Evolutionary conservation across 37 sponge, comb jelly and placozoan species (phyloP).

Genomic region (Beroe forskalii): DNA sequence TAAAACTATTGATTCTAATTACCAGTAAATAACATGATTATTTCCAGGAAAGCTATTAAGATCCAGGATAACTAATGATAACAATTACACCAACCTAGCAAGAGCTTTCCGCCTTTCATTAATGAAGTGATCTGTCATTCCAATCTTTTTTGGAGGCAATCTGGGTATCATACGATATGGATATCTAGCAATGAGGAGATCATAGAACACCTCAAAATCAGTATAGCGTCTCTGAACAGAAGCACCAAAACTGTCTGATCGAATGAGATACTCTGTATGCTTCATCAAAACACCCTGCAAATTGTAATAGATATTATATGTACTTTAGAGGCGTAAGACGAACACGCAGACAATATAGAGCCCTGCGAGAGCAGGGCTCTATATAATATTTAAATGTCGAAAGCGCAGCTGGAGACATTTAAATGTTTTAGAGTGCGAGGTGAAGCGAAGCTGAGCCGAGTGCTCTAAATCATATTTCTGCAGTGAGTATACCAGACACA

Average conservation of each 20-base stretch:
- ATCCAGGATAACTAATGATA: no score
- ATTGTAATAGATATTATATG: no score
- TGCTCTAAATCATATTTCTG: no score
- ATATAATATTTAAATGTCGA: no score
- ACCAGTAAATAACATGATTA: no score
- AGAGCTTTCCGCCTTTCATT: slow-evolving; percentile 37
- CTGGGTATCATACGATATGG: slow-evolving; percentile 77
- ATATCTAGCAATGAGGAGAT: slow-evolving; percentile 76
- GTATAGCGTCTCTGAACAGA: slow-evolving; percentile 77
- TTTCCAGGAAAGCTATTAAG: no score
- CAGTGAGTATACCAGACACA: no score
- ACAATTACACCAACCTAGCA: slow-evolving; percentile 65
- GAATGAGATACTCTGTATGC: slow-evolving; percentile 52
- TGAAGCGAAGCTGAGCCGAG: background rate
- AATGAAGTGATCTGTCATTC: slow-evolving; percentile 64
- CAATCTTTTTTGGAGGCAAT: slow-evolving; percentile 87
- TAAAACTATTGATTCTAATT: no score
- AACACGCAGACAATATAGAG: no score
- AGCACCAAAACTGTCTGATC: slow-evolving; percentile 18
- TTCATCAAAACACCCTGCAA: slow-evolving; percentile 57
- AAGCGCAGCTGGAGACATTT: no score
- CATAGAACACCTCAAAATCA: slow-evolving; percentile 87
- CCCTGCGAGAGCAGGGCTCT: no score
- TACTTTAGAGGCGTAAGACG: no score
- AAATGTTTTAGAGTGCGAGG: background rate